phyloP scores from a whole-genome alignment of 2,797 vertebrate species.

The Characodon lateralis region DNA sequence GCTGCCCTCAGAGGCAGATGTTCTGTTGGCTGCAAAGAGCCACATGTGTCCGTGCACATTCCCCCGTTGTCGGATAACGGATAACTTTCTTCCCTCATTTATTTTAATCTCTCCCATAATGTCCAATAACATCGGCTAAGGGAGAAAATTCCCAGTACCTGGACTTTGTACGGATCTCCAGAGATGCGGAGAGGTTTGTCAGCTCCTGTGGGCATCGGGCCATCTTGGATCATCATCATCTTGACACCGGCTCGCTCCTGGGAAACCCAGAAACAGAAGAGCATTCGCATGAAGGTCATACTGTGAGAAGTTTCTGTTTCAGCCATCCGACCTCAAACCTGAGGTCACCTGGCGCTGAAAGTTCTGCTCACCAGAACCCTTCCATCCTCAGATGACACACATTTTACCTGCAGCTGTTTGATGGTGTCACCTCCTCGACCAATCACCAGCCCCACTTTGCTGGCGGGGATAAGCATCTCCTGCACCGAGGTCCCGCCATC shows the following conservation, averaged over 20 bases:
- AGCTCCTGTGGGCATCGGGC: conserved; percentile 92
- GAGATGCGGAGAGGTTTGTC: conserved; percentile 98
- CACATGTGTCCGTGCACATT: too few relatives aligned
- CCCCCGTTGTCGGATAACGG: too few relatives aligned
- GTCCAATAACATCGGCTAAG: too few relatives aligned
- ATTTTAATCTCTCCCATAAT: too few relatives aligned
- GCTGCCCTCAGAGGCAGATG: too few relatives aligned
- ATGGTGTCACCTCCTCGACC: conserved; percentile 98
- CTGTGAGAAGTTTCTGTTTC: too few relatives aligned
- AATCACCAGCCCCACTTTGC: conserved; percentile 97
- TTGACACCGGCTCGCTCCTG: conserved; percentile 97
- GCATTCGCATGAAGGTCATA: too few relatives aligned
- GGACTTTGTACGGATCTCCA: conserved; percentile 96
- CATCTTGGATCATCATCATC: conserved; percentile 99
- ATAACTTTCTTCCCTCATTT: too few relatives aligned
- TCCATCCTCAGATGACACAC: too few relatives aligned
- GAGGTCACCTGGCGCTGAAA: too few relatives aligned
- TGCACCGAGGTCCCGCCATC: conserved; percentile 90
- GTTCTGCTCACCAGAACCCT: neutral
- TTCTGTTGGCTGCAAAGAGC: too few relatives aligned
- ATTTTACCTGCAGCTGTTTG: conserved; percentile 92
- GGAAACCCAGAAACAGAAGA: conserved; percentile 22
- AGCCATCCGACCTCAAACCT: neutral
- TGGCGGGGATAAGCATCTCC: conserved; percentile 95
- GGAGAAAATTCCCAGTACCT: conserved; percentile 76